These are phyloP conservation scores for Leptestheria dahalacensis DNA, from an alignment of 1,140 invertebrate species.

Conservation along the genomic window DNA sequence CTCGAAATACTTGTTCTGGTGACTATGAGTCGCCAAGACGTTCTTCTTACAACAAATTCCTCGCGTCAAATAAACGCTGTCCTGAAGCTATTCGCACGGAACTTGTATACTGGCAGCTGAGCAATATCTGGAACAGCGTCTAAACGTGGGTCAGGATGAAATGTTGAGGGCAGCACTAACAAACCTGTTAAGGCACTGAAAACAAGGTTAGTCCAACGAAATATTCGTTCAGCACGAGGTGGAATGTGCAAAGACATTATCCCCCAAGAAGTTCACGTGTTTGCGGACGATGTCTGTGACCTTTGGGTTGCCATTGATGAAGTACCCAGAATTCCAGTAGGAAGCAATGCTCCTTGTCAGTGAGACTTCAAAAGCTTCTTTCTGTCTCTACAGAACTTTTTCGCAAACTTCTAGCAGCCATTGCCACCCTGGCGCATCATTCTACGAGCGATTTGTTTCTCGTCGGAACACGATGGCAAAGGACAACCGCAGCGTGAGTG, in stretches of 20 bases:
- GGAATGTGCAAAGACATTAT: neutral
- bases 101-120: neutral
- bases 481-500: neutral
- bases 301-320: neutral
- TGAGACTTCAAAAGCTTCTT: neutral
- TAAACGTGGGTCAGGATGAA: neutral
- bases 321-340: neutral
- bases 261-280: neutral
- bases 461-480: neutral
- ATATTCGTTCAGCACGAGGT: neutral
- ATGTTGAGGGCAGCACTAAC: neutral
- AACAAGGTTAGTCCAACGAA: neutral
- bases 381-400: neutral
- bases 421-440: neutral
- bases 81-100: neutral
- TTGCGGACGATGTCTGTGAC: neutral
- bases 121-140: neutral
- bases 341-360: neutral
- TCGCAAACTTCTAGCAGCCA: neutral
- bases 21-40: too few species aligned
- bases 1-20: too few species aligned
- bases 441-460: neutral
- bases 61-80: neutral
- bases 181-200: neutral
- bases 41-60: neutral